Conservation (phyloP, 2,113 vertebrate species). For the Ameiurus melas region DNA sequence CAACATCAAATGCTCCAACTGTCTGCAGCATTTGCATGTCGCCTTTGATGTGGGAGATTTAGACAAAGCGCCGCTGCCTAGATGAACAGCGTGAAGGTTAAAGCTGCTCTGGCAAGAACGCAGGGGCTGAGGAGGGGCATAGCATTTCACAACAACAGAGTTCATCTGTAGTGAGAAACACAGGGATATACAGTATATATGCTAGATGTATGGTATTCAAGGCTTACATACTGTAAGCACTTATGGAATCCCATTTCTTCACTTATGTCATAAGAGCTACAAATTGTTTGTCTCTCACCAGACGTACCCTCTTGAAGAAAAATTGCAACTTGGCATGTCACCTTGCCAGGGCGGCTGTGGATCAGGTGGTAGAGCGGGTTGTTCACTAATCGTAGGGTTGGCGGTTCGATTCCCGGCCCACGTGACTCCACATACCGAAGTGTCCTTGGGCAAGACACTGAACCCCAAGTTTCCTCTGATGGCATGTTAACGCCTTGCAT, state of each 20-base stretch:
- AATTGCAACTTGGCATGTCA: not conserved
- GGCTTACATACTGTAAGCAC: not conserved
- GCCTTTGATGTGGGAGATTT: conserved; percentile 69
- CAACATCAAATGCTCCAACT: conserved; percentile 70
- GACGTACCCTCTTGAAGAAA: not conserved
- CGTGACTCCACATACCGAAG: too few relatives aligned
- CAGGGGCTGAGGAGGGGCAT: conserved; percentile 36
- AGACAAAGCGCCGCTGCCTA: conserved; percentile 64
- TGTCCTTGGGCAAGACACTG: too few relatives aligned
- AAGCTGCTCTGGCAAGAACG: conserved; percentile 52
- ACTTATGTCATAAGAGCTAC: not conserved
- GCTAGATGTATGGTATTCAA: not conserved
- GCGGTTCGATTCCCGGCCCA: too few relatives aligned
- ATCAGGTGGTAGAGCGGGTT: too few relatives aligned
- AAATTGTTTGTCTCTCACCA: not conserved
- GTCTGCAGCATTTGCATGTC: conserved; percentile 69
- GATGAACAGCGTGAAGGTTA: conserved; percentile 66
- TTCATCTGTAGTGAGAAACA: conserved; percentile 18
- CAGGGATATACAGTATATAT: not conserved
- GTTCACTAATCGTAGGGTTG: too few relatives aligned
- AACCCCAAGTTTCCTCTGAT: too few relatives aligned
- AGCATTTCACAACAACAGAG: conserved; percentile 41
- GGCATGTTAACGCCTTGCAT: too few relatives aligned
- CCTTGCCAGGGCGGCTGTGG: too few relatives aligned
- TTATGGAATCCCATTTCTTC: not conserved